phyloP scores from a whole-genome alignment of 2,888 invertebrate genomes.

The Strigamia transsilvanica region DNA sequence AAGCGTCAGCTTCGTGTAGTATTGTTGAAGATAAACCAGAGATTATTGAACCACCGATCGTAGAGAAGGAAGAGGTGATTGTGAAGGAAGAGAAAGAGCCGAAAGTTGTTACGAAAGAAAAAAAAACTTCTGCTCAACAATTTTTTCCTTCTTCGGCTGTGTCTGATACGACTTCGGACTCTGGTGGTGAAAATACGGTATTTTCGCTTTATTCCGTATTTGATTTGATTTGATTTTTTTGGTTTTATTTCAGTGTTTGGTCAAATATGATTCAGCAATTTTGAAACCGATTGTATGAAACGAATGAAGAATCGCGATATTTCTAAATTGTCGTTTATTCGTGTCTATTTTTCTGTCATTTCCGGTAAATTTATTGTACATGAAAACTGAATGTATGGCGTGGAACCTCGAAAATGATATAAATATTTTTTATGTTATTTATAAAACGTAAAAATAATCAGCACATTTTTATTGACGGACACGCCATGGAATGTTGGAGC shows the following conservation, averaged over 20 bases:
- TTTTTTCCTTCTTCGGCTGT: neutral
- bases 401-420: neutral
- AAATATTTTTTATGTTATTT: neutral
- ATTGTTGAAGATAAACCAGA: neutral
- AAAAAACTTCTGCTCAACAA: neutral
- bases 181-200: neutral
- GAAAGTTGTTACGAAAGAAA: neutral
- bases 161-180: neutral
- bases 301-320: neutral
- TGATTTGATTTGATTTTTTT: neutral
- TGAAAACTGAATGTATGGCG: neutral
- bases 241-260: neutral
- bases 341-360: neutral
- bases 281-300: neutral
- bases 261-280: neutral
- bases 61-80: neutral
- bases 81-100: neutral
- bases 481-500: neutral
- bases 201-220: neutral
- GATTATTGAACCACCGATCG: neutral
- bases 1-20: neutral
- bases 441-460: neutral
- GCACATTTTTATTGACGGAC: neutral
- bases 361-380: neutral
- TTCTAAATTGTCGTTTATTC: neutral